Evolutionary conservation across 2,113 vertebrate genomes (phyloP).

Genomic region (Megaleporinus macrocephalus): DNA sequence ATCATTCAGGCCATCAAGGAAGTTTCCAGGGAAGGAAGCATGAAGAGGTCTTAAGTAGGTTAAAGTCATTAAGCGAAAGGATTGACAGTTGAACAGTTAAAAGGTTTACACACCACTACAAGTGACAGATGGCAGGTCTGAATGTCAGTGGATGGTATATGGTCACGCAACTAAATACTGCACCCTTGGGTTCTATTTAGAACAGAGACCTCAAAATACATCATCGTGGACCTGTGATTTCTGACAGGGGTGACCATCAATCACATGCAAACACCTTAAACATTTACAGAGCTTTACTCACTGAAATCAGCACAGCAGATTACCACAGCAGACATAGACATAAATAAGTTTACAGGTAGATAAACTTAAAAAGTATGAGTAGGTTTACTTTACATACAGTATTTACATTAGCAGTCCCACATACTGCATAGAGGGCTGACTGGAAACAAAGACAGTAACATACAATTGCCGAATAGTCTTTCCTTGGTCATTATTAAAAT

Average conservation of each 20-base stretch:
- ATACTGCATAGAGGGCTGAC: slow-evolving; percentile 5
- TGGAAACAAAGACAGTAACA: neutral
- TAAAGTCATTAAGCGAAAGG: neutral
- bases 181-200: neutral
- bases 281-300: neutral
- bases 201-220: neutral
- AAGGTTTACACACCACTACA: neutral
- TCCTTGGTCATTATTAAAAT: neutral
- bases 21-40: neutral
- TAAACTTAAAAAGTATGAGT: slow-evolving; percentile 8
- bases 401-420: slow-evolving; percentile 22
- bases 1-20: neutral
- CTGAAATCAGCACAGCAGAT: neutral
- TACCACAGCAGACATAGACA: slow-evolving; percentile 28
- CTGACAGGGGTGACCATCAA: slow-evolving; percentile 12
- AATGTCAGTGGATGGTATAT: neutral
- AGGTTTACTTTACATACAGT: slow-evolving; percentile 26
- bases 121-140: slow-evolving; percentile 1
- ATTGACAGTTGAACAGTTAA: neutral
- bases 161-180: slow-evolving; percentile 16
- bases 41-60: neutral
- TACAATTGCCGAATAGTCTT: neutral
- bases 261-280: slow-evolving; percentile 20
- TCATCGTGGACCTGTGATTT: neutral
- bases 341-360: slow-evolving; percentile 31